Evolutionary conservation across 2,888 invertebrate genomes (phyloP).

Genomic region (Portevinia maculata): DNA sequence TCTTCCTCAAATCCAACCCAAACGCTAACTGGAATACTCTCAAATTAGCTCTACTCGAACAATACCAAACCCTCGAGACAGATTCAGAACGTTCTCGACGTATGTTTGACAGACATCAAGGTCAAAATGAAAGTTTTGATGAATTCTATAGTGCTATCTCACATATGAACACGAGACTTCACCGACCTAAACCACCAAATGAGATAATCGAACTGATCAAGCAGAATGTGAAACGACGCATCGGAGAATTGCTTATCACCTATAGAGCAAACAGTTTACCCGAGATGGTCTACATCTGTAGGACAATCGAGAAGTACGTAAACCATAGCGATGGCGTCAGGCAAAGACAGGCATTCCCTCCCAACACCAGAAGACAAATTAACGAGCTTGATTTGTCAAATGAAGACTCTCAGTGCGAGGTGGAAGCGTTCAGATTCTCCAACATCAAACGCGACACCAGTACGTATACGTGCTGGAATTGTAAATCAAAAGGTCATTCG

Average conservation of each 20-base stretch:
- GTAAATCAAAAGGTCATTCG: not conserved
- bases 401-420: not conserved
- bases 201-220: too few relatives aligned
- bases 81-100: not conserved
- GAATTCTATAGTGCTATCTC: too few relatives aligned
- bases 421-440: not conserved
- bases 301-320: not conserved
- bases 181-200: too few relatives aligned
- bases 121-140: too few relatives aligned
- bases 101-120: not conserved
- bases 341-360: not conserved
- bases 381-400: not conserved
- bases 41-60: too few relatives aligned
- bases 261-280: not conserved
- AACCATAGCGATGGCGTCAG: not conserved
- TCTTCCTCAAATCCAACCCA: too few relatives aligned
- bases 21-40: too few relatives aligned
- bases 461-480: not conserved
- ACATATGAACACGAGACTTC: too few relatives aligned
- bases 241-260: constrained; percentile 3
- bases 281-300: constrained; percentile 1
- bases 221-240: not conserved
- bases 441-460: not conserved
- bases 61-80: too few relatives aligned
- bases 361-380: not conserved